These are phyloP conservation scores for Etia nguti DNA, from an alignment of 2,113 vertebrate species.

Conservation along the genomic window DNA sequence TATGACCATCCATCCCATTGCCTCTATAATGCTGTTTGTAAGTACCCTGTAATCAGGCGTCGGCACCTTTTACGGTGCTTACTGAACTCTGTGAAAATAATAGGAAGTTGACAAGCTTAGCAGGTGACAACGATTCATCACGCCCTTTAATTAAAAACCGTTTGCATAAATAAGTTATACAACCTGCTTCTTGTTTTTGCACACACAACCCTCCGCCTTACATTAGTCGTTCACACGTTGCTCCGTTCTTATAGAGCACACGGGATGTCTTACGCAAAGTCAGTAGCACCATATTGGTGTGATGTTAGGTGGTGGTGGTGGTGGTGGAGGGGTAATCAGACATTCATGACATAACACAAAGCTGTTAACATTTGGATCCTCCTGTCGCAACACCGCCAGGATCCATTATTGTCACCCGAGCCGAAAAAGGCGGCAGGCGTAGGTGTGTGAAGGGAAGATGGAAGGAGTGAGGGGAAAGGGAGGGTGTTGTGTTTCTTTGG, in stretches of 20 bases:
- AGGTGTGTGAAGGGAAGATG: slow-evolving; percentile 37
- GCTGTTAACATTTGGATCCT: slow-evolving; percentile 26
- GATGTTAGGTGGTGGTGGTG: not conserved
- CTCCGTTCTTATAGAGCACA: not conserved
- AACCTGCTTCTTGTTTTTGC: not conserved
- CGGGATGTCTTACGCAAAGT: not conserved
- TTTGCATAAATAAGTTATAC: not conserved
- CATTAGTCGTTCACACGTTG: not conserved
- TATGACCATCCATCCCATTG: not conserved
- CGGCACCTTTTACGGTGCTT: not conserved
- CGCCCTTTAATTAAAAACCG: not conserved
- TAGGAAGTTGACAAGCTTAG: not conserved
- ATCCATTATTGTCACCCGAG: slow-evolving; percentile 37
- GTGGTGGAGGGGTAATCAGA: not conserved
- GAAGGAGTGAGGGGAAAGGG: not conserved
- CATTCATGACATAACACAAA: slow-evolving; percentile 22
- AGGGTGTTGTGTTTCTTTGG: slow-evolving; percentile 17
- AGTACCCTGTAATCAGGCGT: not conserved
- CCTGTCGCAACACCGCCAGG: slow-evolving; percentile 10
- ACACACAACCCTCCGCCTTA: not conserved
- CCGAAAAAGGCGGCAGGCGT: slow-evolving; percentile 9
- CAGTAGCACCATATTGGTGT: slow-evolving; percentile 21
- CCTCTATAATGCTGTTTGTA: not conserved
- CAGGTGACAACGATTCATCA: not conserved
- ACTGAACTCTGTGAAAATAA: not conserved